Evolutionary conservation across 2,797 vertebrate species (phyloP).

Genomic region (Myotis myotis): DNA sequence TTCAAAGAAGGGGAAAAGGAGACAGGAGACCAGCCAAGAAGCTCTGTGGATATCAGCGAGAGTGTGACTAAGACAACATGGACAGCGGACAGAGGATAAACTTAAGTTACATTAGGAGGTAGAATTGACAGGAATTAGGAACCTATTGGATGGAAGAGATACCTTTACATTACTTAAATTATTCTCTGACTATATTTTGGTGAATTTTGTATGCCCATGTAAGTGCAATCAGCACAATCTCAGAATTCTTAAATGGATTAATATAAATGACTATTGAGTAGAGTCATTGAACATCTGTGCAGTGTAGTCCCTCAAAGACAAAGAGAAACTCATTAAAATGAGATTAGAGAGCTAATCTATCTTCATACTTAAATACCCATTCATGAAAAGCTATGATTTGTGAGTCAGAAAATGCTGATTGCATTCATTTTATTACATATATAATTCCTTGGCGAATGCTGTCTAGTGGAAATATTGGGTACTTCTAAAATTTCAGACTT

Average conservation of each 20-base stretch:
- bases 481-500: not conserved
- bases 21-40: not conserved
- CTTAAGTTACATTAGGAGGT: not conserved
- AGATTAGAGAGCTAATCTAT: slow-evolving; percentile 69
- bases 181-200: slow-evolving; percentile 38
- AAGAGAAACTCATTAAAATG: slow-evolving; percentile 70
- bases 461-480: not conserved
- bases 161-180: slow-evolving; percentile 38
- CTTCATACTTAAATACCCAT: slow-evolving; percentile 55
- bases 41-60: not conserved
- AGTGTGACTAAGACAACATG: not conserved
- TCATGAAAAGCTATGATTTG: slow-evolving; percentile 48
- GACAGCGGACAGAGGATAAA: not conserved
- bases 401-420: slow-evolving; percentile 67
- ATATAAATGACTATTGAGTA: slow-evolving; percentile 26
- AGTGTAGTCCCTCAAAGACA: slow-evolving; percentile 50
- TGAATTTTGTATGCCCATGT: slow-evolving; percentile 37
- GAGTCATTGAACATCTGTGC: slow-evolving; percentile 48
- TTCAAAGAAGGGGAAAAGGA: not conserved
- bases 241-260: slow-evolving; percentile 41
- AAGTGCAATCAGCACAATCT: slow-evolving; percentile 18
- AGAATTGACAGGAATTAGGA: not conserved
- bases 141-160: not conserved
- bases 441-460: slow-evolving; percentile 23
- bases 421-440: slow-evolving; percentile 49